Base-by-base conservation (phyloP, 2,888 invertebrate species). In the Anoncus sp. region DNA sequence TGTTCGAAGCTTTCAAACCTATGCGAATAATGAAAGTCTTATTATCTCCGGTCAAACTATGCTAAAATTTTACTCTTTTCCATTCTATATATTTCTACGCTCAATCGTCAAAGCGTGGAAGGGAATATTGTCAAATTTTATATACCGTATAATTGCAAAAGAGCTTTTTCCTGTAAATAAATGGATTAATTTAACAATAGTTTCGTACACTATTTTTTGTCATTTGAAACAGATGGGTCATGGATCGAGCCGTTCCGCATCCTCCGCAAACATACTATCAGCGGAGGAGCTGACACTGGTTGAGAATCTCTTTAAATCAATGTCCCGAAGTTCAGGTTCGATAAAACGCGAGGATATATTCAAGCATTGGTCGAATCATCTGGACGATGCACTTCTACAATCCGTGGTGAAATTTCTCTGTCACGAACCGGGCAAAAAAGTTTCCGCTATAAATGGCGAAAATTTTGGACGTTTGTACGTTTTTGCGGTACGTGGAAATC, bases 321-420 rank as follows among this genome's bases (percentile, higher is more conserved):
- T 91, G 90, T 91, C 91, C 4, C 84, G 91, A 5, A 90, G 91
- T 82, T 90, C 91, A 0, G 91, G 91, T 22, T 91, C 91, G 43
- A 90, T 91, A 81, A 91, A 91, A 73, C 86, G 91, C 10, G 91
- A 91, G 66, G 91, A 91, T 69, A 90, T 91, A 70, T 90, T 90
- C 77, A 91, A 91, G 38, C 91, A 91, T 57, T 91, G 91, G 91
- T 90, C 91, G 2, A 87, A 82, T 0, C 91, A 91, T 57, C 76
- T 91, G 57, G 91, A 91, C 47, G 90, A 91, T 4, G 79, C 82
- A 1, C 69, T 91, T 12, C 79, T 91, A 10, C 91, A 91, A 73
- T 91, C 89, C 24, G 87, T 89, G 1, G 89, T 90, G 2, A 83
- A 87, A 45, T 91, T 90, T 70, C 85, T 91, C 9, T 91, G 91